A percentile compares a stretch with the other conserved stretches of the same genome.
These are phyloP conservation scores for Sebastes miniatus DNA, from an alignment of 2,797 vertebrate genomes.

Conservation along the genomic window DNA sequence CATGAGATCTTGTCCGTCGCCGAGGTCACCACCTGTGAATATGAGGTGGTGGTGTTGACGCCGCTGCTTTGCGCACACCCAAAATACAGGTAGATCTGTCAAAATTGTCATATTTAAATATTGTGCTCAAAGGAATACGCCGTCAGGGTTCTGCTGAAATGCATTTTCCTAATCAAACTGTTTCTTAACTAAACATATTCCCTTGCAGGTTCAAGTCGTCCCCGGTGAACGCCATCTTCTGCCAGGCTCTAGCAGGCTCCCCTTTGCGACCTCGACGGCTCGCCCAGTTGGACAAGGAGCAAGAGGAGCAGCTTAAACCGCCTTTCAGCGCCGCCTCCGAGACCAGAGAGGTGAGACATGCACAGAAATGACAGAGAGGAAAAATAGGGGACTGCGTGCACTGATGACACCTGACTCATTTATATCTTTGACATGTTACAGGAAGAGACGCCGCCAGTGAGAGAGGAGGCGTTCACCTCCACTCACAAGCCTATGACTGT, in stretches of 20 bases:
- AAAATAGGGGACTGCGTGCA: not conserved
- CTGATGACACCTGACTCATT: not conserved
- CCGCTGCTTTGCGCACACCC: constrained; percentile 95
- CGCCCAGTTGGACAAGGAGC: constrained; percentile 89
- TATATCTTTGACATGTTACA: constrained; percentile 54
- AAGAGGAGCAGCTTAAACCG: constrained; percentile 88
- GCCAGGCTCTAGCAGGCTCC: constrained; percentile 92
- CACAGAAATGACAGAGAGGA: not conserved
- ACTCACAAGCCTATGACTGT: constrained; percentile 93
- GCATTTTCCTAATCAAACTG: not conserved
- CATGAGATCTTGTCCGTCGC: constrained; percentile 97
- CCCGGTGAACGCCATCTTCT: constrained; percentile 97
- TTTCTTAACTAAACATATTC: not conserved
- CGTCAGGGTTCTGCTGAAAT: not conserved
- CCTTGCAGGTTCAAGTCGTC: constrained; percentile 92
- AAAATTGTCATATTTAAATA: not conserved
- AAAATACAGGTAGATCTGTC: constrained; percentile 88
- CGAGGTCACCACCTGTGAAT: constrained; percentile 96
- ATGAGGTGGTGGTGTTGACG: constrained; percentile 96
- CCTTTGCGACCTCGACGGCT: constrained; percentile 91
- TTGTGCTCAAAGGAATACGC: not conserved
- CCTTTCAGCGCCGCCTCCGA: constrained; percentile 83
- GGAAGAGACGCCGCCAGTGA: constrained; percentile 85
- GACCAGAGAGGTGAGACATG: constrained; percentile 67
- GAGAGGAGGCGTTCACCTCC: constrained; percentile 91